Base-by-base conservation (phyloP, 2,888 invertebrate genomes). In the Tinea pellionella region DNA sequence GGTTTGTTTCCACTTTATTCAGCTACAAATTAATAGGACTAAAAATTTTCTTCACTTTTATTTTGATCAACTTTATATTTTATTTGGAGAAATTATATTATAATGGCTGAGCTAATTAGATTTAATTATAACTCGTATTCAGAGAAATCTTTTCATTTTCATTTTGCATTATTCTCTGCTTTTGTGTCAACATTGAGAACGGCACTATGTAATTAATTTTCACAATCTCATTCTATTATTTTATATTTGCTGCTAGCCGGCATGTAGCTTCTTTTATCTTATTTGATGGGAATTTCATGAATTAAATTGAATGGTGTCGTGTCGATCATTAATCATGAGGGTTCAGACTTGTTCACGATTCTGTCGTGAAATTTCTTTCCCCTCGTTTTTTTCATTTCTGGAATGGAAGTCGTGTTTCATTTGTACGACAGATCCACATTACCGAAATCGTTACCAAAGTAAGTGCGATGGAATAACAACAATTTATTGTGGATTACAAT, bases 271-370 rank as follows among this genome's bases (percentile, higher is more conserved):
- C 66, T 69, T 70, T 73, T 74, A 70, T 72, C 67, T 70, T 71
- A 70, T 72, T 73, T 68, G 71, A 73, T 68, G 68, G 65, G 68
- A 72, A 71, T 73, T 76, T 74, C 70, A 67, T 67, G 69, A 74
- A 75, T 77, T 73, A 77, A 77, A 77, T 78, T 74, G 78, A 77
- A 77, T 73, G 72, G 73, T 73, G 76, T 75, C 76, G 70, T 73
- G 74, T 70, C 70, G 65, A 68, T 73, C 77, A 78, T 78, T 77
- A 75, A 78, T 78, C 79, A 77, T 71, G 68, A 70, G 68, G 74
- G 71, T 66, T 71, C 69, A 69, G 69, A 67, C 68, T 73, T 69
- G 70, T 67, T 65, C 71, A 67, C 68, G 67, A 68, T 68, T 68
- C 70, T 68, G 68, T 68, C 65, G 68, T 67, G 65, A 73, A 70